A percentile compares a stretch with the other conserved stretches of the same genome.
Conservation (phyloP, 2,888 invertebrate species). For the Odiellus spinosus region DNA sequence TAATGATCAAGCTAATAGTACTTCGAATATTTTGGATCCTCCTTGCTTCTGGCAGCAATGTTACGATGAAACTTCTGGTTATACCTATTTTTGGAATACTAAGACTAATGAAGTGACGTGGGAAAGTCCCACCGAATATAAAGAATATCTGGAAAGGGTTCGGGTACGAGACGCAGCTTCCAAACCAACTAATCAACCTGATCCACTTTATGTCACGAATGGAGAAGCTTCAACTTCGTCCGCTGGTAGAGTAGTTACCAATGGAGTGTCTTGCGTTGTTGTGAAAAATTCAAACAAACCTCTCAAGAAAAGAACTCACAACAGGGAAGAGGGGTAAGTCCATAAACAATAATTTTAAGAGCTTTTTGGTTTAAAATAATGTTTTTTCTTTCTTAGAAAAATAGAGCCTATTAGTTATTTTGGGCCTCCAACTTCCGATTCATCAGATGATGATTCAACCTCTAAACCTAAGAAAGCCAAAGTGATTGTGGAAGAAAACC, state of each 20-base stretch:
- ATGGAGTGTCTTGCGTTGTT: neutral
- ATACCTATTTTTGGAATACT: slow-evolving; percentile 47
- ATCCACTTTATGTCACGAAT: no score
- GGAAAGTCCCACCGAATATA: slow-evolving; percentile 41
- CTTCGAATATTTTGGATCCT: no score
- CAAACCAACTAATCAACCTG: no score
- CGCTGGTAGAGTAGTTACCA: no score
- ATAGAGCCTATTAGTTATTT: slow-evolving; percentile 16
- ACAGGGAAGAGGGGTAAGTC: slow-evolving; percentile 11
- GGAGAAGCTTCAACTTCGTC: no score
- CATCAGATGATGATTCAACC: slow-evolving; percentile 7
- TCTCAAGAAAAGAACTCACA: slow-evolving; percentile 5
- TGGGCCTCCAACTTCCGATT: slow-evolving; percentile 10
- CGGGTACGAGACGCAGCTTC: no score
- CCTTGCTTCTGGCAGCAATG: slow-evolving; percentile 43
- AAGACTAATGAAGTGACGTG: slow-evolving; percentile 47
- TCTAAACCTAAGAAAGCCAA: neutral
- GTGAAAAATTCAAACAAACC: slow-evolving; percentile 4
- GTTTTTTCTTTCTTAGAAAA: slow-evolving; percentile 7
- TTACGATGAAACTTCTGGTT: slow-evolving; percentile 42
- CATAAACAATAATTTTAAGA: neutral
- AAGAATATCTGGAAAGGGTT: slow-evolving; percentile 6
- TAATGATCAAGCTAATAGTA: no score
- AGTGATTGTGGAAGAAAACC: neutral
- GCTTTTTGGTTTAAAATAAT: neutral